Percentiles rank a stretch among this genome's conserved stretches.
These are phyloP conservation scores for Engraulis encrasicolus DNA, from an alignment of 2,113 vertebrate genomes.

Conservation along the genomic window DNA sequence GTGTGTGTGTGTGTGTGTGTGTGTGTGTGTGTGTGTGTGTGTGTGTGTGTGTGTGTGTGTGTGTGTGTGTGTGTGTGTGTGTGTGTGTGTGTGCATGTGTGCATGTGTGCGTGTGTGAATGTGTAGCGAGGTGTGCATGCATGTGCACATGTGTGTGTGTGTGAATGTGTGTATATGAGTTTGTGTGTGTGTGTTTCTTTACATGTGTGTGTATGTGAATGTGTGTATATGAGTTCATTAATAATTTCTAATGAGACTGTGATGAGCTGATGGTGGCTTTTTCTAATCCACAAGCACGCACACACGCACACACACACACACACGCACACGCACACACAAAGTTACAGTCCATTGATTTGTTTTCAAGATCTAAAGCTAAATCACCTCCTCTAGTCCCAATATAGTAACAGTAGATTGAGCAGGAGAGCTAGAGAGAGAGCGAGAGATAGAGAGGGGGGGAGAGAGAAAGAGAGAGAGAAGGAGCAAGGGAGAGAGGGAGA, in stretches of 20 bases:
- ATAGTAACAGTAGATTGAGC: not conserved
- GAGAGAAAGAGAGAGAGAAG: not conserved
- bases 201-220: conserved; percentile 20
- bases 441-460: not conserved
- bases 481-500: not conserved
- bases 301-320: conserved; percentile 15
- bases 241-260: conserved; percentile 5
- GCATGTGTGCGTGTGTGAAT: too few relatives aligned
- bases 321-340: not conserved
- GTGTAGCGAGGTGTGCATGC: not conserved
- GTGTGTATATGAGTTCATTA: conserved; percentile 14
- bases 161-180: conserved; percentile 15
- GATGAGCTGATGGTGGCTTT: conserved; percentile 9
- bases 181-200: not conserved
- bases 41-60: not conserved
- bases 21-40: not conserved
- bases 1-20: not conserved
- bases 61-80: not conserved
- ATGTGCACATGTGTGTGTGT: not conserved
- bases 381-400: not conserved
- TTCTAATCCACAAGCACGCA: not conserved
- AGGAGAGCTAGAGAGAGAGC: not conserved
- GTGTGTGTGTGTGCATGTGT: not conserved
- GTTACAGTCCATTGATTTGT: conserved; percentile 8
- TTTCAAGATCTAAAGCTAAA: conserved; percentile 10